Base-by-base conservation (phyloP, 2,797 vertebrate species). In the Pelochelys cantorii region DNA sequence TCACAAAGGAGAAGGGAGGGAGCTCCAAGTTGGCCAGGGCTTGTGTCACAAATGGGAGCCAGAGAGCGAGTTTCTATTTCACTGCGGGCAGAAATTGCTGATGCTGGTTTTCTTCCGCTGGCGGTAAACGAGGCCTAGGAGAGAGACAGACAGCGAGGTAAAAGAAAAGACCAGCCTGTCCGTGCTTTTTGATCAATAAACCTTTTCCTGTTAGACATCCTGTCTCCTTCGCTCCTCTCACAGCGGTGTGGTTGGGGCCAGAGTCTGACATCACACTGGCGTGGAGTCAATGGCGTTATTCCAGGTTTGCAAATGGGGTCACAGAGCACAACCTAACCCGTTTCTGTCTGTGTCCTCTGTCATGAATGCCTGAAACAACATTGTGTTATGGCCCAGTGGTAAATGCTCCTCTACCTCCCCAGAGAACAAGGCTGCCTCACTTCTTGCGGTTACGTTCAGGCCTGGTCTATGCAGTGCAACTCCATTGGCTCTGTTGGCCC, bases 111-210 rank as follows among this genome's bases (percentile, higher is more conserved):
- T 91, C 87, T 25, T 87, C 37, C 48, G n/a, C 84, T 84, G 55
- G 81, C 55, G 89, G 15, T 88, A 79, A 93, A 86, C 79, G 90
- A 94, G 71, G 83, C 48, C 79, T 75, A 74, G 71, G 85, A 81
- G 74, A 57, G 48, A 86, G n/a, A 60, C 59, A 90, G 82, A 81
- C 71, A 89, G 77, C 53, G 83, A 89, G 34, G 85, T 56, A 83
- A 83, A 93, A 53, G 62, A 89, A 74, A 9, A 77, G 48, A 75
- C 79, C 52, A 78, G 77, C 80, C 59, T 9, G 1, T 79, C 2
- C 15, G 62, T 87, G 42, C 86, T 90, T 83, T 89, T 74, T 81
- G 18, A 79, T 90, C 93, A 84, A 27, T 90, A 83, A 89, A 79
- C 82, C 34, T 60, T 1, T 84, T 83, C 84, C 54, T 81, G 31